Evolutionary conservation across 1,140 invertebrate species (phyloP), one percentile per base, ranked within the genome.

Genomic region (Himalopsyche phryganea): DNA sequence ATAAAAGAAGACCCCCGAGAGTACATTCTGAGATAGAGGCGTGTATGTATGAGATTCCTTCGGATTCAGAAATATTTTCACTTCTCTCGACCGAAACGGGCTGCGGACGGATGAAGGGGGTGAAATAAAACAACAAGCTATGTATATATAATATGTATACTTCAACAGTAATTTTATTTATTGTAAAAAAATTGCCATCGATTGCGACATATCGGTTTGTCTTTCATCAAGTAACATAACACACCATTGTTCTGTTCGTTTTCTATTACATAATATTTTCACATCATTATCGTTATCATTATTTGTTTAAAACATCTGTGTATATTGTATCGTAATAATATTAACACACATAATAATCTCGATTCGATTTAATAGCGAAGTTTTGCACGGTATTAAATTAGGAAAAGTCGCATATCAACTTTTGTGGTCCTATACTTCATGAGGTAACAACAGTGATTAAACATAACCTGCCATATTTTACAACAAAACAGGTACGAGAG

Each of bases 111-210:
- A n/a, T n/a, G n/a, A n/a, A n/a, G n/a, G 28, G 28, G 46, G 20
- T 6, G 23, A 33, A 14, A 48, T n/a, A 45, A 54, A 54, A 35
- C 13, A 54, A 54, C 45, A 10, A 10, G 11, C n/a, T 60, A 53
- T 60, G 45, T 53, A 60, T 35, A 60, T 60, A 58, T 64, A 64
- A 64, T 64, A 64, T 64, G 62, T 64, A 64, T 64, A 64, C 62
- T 64, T 64, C 58, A 64, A 64, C 62, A 64, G 62, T 64, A 59
- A 64, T 60, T 60, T 60, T 60, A 60, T 64, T 60, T 64, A 64
- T 64, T 64, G 62, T 64, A 64, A 64, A 64, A 55, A 64, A 64
- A 64, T 60, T 64, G 62, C 62, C 62, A 64, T 64, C 53, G 53
- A 64, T 56, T 46, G 58, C 50, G 58, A 64, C 62, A 64, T 63